phyloP scores from a whole-genome alignment of 2,888 invertebrate species.

The Harpagoxenus sublaevis region DNA sequence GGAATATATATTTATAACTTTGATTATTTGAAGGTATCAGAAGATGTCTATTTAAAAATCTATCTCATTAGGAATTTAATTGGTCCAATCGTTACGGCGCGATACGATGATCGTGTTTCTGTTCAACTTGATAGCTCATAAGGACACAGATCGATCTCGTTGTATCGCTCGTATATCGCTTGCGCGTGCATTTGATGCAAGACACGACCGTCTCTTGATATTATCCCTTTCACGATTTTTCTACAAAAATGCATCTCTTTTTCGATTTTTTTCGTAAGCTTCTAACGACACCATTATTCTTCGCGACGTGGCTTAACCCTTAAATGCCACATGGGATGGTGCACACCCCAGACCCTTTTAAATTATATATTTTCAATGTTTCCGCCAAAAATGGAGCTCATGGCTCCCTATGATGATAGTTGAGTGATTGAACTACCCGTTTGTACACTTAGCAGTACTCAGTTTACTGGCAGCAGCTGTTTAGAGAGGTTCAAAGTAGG shows the following conservation, averaged over 20 bases:
- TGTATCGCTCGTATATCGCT: conserved; percentile 8
- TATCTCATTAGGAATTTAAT: not conserved
- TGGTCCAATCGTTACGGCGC: not conserved
- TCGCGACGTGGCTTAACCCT: conserved; percentile 22
- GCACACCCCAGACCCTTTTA: no score
- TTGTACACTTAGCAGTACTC: no score
- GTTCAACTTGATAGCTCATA: not conserved
- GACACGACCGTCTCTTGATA: conserved; percentile 51
- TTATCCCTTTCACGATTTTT: conserved; percentile 64
- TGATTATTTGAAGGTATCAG: not conserved
- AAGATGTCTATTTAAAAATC: not conserved
- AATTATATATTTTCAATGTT: no score
- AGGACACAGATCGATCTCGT: conserved; percentile 38
- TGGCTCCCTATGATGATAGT: no score
- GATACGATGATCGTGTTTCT: not conserved
- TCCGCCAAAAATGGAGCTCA: no score
- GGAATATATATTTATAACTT: not conserved
- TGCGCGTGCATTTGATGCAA: conserved; percentile 26
- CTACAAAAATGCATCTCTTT: conserved; percentile 62
- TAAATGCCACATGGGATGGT: no score
- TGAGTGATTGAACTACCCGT: no score
- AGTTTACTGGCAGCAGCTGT: no score
- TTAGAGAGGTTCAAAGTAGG: no score
- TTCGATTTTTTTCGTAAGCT: conserved; percentile 40
- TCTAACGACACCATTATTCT: conserved; percentile 60